Conservation (phyloP, 2,797 vertebrate genomes). For the Apogon hyalosoma region DNA sequence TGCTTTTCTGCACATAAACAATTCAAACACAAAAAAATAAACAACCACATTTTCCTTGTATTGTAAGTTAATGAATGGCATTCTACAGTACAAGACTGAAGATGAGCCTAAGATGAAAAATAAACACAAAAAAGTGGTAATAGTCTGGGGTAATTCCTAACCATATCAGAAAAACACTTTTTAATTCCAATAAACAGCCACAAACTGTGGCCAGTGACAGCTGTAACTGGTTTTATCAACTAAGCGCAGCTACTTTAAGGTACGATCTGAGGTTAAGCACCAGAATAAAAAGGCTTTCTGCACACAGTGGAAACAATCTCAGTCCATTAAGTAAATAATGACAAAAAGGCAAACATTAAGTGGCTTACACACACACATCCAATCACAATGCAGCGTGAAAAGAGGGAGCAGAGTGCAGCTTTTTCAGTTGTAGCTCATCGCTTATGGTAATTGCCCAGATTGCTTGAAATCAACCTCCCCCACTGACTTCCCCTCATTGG, state of each 20-base stretch:
- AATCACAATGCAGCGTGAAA: constrained; percentile 46
- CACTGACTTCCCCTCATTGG: constrained; percentile 56
- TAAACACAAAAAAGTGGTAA: neutral
- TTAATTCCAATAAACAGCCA: constrained; percentile 5
- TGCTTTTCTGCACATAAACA: constrained; percentile 6
- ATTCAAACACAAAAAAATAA: constrained; percentile 1
- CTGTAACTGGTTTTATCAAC: constrained; percentile 41
- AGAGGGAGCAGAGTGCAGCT: constrained; percentile 50
- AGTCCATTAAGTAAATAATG: constrained; percentile 61
- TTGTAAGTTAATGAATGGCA: neutral
- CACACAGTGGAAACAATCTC: constrained; percentile 27
- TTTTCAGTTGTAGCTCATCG: constrained; percentile 61
- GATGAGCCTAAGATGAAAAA: neutral
- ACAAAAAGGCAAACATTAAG: constrained; percentile 58
- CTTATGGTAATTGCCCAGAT: constrained; percentile 73
- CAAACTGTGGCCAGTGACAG: constrained; percentile 20
- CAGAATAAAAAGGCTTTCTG: constrained; percentile 26
- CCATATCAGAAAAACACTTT: neutral
- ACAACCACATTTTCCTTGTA: neutral
- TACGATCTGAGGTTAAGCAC: constrained; percentile 27
- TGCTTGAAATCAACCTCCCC: constrained; percentile 71
- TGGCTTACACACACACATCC: constrained; percentile 9
- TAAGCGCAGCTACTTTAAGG: constrained; percentile 40
- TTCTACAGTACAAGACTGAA: neutral
- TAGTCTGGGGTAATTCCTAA: too few species aligned